Evolutionary conservation across 2,888 invertebrate species (phyloP), one percentile per base, ranked within the genome.

Genomic region (Eupithecia abbreviata): DNA sequence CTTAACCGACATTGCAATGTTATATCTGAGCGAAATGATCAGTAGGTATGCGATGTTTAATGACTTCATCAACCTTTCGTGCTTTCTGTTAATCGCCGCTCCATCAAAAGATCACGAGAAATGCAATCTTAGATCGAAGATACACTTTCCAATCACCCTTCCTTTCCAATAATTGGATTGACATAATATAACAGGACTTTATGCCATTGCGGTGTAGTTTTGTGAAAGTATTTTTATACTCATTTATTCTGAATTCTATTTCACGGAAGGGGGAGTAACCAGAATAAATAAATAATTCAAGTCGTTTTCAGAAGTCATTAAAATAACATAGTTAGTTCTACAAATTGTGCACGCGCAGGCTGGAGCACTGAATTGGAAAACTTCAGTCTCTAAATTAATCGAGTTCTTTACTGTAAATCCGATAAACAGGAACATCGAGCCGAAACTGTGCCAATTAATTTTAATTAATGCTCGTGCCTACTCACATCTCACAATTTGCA

Each of bases 401-500:
- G 72, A 42, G 42, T 66, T 42, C 42, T 15, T 41, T 66, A 66
- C 66, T 12, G 62, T 62, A 30, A 62, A 66, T 66, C 3, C 66
- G 13, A 66, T 66, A 62, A 62, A 62, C 62, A 30, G 62, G 30
- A 62, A 62, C 9, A 43, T 68, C 13, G 66, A 42, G 67, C 58
- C 58, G 55, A 86, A 70, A 79, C 67, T 73, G 72, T 77, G 43
- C 67, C 67, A 68, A 71, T 55, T 71, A 71, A 55, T 43, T 55
- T 62, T 51, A 71, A 58, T 71, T 62, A 62, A 18, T 69, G 30
- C 18, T 47, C 68, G 45, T 49, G 47, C 2, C n/a, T 47, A 47
- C 47, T 69, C 69, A 12, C 12, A n/a, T 80, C 80, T 18, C 81
- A 81, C 84, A 85, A 84, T 86, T 86, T 85, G 83, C 83, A 83